Base-by-base conservation (phyloP, 2,797 vertebrate species). In the Rhinella marina region DNA sequence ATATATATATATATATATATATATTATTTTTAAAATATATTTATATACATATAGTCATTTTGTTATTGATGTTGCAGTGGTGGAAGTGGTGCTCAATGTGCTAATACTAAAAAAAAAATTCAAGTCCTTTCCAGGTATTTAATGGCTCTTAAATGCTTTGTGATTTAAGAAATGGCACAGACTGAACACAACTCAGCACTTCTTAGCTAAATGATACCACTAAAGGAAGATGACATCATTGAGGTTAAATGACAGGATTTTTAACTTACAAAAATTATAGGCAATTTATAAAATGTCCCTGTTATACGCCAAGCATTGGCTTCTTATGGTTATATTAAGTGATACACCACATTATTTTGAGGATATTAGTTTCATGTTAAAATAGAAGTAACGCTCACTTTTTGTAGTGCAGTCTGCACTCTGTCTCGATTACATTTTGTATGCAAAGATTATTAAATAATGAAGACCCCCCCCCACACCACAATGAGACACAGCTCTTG, bases 141-240 rank as follows among this genome's bases (percentile, higher is more conserved):
- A 93, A 92, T 90, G 88, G 90, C 92, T 93, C 91, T 92, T 92
- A 93, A 92, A 93, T 92, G 88, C 76, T 70, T 23, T 83, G 79
- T 70, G 88, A 88, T 82, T 91, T 77, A 89, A 88, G 86, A 92
- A 92, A 91, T 76, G 84, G 84, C 88, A 89, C 72, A 89, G 84
- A 77, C 57, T 82, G 72, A 82, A 81, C 50, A 52, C 27, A 68
- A 29, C 73, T 88, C 68, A 89, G 88, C 88, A 89, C 23, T 89
- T 89, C 79, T 82, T 61, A 50, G 80, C 84, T 77, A 62, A 86
- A 70, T 56, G 80, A 82, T 82, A 50, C 23, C 80, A 73, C 21
- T 66, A 70, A 82, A 82, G 61, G 10, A 50, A 88, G 78, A 90
- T 92, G 87, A 90, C 62, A 82, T 91, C 0, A 5, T 76, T 86